phyloP scores from a whole-genome alignment of 2,888 invertebrate species.

The Diaperis boleti region DNA sequence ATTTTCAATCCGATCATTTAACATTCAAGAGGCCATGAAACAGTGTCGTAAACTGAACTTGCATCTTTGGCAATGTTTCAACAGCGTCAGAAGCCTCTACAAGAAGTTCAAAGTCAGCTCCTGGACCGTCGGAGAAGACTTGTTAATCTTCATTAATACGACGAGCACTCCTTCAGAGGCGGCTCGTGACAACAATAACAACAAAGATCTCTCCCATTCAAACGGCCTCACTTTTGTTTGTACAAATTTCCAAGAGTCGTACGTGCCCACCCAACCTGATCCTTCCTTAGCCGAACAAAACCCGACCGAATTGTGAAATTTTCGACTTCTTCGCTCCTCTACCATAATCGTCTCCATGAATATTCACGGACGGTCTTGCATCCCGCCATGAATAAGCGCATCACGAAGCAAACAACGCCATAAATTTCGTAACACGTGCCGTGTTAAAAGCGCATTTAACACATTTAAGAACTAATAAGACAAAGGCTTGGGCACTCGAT shows the following conservation, averaged over 20 bases:
- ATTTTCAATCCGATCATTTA: no score
- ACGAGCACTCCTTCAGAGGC: no score
- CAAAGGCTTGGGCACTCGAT: slow-evolving; percentile 44
- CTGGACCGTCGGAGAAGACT: no score
- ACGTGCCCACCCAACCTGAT: slow-evolving; percentile 1
- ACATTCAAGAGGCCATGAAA: no score
- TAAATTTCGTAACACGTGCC: slow-evolving; percentile 49
- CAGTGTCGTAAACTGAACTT: no score
- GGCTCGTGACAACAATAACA: no score
- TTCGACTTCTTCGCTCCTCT: slow-evolving; percentile 27
- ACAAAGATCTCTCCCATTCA: no score
- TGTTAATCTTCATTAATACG: no score
- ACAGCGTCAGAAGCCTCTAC: no score
- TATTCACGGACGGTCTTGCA: slow-evolving; percentile 39
- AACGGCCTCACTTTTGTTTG: background rate
- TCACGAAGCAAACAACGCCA: slow-evolving; percentile 46
- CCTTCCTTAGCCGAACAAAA: slow-evolving; percentile 6
- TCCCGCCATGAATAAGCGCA: slow-evolving; percentile 39
- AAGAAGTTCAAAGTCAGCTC: no score
- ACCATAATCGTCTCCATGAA: slow-evolving; percentile 35
- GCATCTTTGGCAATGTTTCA: no score
- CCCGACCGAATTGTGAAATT: slow-evolving; percentile 10
- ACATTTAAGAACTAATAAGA: slow-evolving; percentile 46
- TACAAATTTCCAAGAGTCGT: background rate
- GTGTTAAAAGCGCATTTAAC: slow-evolving; percentile 46